Conservation (phyloP, 2,888 invertebrate genomes). For the Netelia virgata region DNA sequence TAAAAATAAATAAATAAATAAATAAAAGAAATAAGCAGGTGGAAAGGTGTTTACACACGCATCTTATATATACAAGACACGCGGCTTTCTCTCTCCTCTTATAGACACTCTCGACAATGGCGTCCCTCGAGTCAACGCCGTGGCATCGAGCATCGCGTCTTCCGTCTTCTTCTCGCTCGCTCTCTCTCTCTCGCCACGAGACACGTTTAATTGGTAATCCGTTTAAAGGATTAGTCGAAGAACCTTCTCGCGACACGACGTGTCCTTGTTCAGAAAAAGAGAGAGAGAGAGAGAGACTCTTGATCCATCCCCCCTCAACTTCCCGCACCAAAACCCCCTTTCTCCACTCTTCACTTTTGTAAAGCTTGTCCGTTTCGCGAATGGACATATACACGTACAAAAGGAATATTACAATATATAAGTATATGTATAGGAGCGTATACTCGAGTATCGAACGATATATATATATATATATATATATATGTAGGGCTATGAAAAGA, state of each 20-base stretch:
- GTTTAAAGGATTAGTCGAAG: slow-evolving; percentile 84
- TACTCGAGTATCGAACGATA: neutral
- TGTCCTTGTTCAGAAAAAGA: slow-evolving; percentile 72
- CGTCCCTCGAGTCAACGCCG: slow-evolving; percentile 53
- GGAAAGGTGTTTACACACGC: slow-evolving; percentile 36
- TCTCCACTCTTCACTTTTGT: slow-evolving; percentile 55
- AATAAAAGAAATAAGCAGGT: slow-evolving; percentile 51
- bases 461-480: neutral
- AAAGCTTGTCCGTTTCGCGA: slow-evolving; percentile 80
- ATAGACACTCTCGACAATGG: slow-evolving; percentile 31
- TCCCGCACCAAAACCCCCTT: slow-evolving; percentile 7
- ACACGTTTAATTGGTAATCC: slow-evolving; percentile 84
- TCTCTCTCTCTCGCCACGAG: slow-evolving; percentile 70
- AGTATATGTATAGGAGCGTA: neutral
- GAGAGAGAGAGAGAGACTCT: slow-evolving; percentile 30
- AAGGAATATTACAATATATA: slow-evolving; percentile 23
- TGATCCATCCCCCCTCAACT: slow-evolving; percentile 19
- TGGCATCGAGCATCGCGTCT: slow-evolving; percentile 46
- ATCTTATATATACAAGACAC: slow-evolving; percentile 31
- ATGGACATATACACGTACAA: slow-evolving; percentile 72
- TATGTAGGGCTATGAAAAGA: slow-evolving; percentile 1
- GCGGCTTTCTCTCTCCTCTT: neutral
- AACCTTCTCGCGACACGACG: slow-evolving; percentile 82
- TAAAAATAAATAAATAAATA: slow-evolving; percentile 48
- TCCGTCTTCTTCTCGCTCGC: slow-evolving; percentile 34